These are phyloP conservation scores for Xanthia togata DNA, from an alignment of 2,888 invertebrate species.

Conservation along the genomic window DNA sequence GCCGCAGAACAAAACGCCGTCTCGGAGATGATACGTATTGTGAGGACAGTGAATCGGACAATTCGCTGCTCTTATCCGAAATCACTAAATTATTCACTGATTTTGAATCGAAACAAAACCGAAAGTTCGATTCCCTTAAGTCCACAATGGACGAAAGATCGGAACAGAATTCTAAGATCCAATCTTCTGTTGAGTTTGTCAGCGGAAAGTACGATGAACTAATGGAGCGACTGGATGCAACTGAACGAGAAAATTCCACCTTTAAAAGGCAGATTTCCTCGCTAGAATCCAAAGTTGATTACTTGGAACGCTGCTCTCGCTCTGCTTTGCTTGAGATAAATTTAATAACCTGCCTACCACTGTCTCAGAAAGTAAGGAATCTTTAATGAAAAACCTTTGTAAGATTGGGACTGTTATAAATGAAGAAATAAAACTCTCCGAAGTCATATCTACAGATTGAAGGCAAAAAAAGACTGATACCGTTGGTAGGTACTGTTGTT, in stretches of 20 bases:
- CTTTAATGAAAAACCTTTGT: not conserved
- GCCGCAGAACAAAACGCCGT: not conserved
- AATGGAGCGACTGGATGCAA: too few relatives aligned
- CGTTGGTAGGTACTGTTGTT: conserved; percentile 2
- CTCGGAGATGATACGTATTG: not conserved
- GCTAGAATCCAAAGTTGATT: not conserved
- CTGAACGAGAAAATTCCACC: too few relatives aligned
- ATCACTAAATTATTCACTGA: not conserved
- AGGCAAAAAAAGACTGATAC: conserved; percentile 6
- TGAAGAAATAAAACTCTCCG: not conserved
- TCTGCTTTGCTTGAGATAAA: not conserved
- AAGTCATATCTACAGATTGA: conserved; percentile 4
- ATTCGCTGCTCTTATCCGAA: not conserved
- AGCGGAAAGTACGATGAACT: too few relatives aligned
- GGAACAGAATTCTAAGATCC: not conserved
- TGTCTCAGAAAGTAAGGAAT: not conserved
- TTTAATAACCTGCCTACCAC: conserved; percentile 1
- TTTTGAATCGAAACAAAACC: not conserved
- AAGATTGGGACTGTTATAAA: not conserved
- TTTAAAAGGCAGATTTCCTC: too few relatives aligned
- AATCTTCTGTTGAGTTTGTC: not conserved
- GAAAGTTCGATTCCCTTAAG: not conserved
- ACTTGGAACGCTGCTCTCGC: not conserved
- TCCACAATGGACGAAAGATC: not conserved
- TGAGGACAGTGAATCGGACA: not conserved